phyloP scores from a whole-genome alignment of 2,113 vertebrate species.

The Cettia cetti region DNA sequence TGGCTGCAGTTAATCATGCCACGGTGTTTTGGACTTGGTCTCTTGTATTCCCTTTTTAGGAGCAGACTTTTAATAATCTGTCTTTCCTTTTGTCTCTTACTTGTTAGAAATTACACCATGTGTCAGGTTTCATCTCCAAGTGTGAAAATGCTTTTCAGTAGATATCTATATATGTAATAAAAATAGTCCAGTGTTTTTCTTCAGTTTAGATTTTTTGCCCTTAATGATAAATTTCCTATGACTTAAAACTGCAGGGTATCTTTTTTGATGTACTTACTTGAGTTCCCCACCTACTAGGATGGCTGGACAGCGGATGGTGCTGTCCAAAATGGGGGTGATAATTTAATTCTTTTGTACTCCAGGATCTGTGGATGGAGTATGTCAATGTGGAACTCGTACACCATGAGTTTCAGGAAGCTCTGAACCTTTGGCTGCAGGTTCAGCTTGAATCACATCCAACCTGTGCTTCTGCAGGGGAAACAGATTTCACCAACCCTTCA shows the following conservation, averaged over 20 bases:
- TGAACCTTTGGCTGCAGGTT: conserved; percentile 83
- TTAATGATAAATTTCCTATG: background rate
- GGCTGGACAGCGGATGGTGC: background rate
- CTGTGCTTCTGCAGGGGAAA: conserved; percentile 62
- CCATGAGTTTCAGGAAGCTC: conserved; percentile 82
- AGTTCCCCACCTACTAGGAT: background rate
- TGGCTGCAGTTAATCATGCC: background rate
- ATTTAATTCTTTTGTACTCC: background rate
- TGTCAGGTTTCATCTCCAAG: background rate
- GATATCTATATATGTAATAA: background rate
- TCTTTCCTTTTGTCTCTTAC: background rate
- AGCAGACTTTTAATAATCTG: background rate
- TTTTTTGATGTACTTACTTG: background rate
- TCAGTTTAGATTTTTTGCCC: background rate
- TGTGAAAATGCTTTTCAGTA: background rate
- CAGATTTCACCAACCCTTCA: conserved; percentile 79
- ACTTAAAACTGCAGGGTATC: background rate
- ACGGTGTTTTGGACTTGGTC: background rate
- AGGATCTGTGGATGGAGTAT: conserved; percentile 94
- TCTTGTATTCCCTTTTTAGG: background rate
- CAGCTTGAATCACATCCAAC: conserved; percentile 78
- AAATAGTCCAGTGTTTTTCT: background rate
- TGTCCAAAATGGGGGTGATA: background rate
- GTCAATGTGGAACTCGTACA: conserved; percentile 87
- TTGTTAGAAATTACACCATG: fast-evolving